Percentiles rank a stretch among this genome's conserved stretches.
Evolutionary conservation across 2,113 vertebrate species (phyloP).

Genomic region (Eptesicus fuscus): DNA sequence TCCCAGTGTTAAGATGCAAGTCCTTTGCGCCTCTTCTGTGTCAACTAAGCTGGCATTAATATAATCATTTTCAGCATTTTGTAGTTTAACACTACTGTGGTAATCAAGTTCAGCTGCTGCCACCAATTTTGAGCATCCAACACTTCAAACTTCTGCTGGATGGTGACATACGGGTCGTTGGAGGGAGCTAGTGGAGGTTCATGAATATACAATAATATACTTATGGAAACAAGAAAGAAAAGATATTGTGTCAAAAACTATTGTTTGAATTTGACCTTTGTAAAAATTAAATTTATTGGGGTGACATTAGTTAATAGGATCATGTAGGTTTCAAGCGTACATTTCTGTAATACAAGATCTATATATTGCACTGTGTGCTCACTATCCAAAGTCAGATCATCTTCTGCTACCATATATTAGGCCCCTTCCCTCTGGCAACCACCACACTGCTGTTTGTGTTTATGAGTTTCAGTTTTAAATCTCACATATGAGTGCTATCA

Average conservation of each 20-base stretch:
- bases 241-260: not conserved
- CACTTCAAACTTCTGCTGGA: constrained; percentile 89
- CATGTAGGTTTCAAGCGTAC: no score
- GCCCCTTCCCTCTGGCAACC: not conserved
- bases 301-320: no score
- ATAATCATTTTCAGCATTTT: constrained; percentile 95
- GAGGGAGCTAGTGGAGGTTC: not conserved
- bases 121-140: constrained; percentile 88
- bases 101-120: constrained; percentile 95
- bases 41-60: constrained; percentile 96
- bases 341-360: no score
- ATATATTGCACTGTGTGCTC: no score
- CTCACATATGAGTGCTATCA: not conserved
- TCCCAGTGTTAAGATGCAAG: constrained; percentile 95
- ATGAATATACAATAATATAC: not conserved
- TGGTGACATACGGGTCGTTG: constrained; percentile 70
- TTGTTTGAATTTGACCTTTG: not conserved
- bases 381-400: no score
- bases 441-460: not conserved
- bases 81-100: constrained; percentile 96
- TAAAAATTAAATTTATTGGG: no score
- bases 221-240: not conserved
- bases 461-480: not conserved
- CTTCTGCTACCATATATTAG: no score
- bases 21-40: constrained; percentile 93